These are phyloP conservation scores for Eciton burchellii DNA, from an alignment of 1,140 invertebrate species.

Conservation along the genomic window DNA sequence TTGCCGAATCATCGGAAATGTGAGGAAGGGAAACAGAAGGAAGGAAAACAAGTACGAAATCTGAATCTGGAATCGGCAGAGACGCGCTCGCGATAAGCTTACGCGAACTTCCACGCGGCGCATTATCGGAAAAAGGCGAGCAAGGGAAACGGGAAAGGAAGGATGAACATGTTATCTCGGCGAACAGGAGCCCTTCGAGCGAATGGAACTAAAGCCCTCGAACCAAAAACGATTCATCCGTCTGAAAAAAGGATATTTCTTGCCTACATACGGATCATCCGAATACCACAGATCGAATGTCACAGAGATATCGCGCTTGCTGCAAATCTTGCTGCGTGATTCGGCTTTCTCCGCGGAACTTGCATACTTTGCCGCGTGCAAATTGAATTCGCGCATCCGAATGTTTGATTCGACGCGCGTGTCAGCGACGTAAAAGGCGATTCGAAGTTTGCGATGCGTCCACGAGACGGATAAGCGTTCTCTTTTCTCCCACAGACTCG, in stretches of 20 bases:
- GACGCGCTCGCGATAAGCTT: neutral
- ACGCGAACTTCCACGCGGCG: neutral
- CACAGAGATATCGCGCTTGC: neutral
- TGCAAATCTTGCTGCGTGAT: constrained; percentile 9
- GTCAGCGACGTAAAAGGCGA: no score
- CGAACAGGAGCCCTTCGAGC: neutral
- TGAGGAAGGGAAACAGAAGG: no score
- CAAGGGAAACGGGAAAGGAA: no score
- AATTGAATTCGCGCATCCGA: no score
- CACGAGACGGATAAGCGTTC: constrained; percentile 10
- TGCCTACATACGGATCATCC: neutral
- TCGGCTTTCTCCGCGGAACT: no score
- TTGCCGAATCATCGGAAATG: no score
- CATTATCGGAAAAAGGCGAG: neutral
- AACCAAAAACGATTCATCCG: constrained; percentile 11
- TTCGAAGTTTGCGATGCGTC: neutral
- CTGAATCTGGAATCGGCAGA: neutral
- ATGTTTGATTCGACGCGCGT: no score
- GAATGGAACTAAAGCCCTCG: neutral
- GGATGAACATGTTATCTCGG: neutral
- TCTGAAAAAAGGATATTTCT: constrained; percentile 7
- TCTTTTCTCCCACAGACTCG: constrained; percentile 37
- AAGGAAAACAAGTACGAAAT: neutral
- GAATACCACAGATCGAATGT: neutral
- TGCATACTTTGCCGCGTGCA: no score